Base-by-base conservation (phyloP, 2,113 vertebrate species). In the Bos javanicus region DNA sequence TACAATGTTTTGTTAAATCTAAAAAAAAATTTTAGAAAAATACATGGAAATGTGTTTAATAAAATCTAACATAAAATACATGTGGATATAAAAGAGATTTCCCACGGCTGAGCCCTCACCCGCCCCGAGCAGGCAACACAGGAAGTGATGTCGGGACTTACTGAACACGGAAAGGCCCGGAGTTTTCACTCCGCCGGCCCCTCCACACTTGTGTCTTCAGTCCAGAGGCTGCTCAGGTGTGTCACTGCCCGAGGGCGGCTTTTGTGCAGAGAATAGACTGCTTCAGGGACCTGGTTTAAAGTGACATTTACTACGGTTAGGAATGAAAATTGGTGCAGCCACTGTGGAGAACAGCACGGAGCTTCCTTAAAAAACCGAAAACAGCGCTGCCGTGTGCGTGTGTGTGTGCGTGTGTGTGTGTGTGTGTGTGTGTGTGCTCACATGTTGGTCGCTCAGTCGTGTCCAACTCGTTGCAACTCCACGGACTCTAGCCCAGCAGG, bases 141-240 rank as follows among this genome's bases (percentile, higher is more conserved):
- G 9, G 78, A 33, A 12, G 46, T 30, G 7, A 6, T 2, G 2
- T 11, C 16, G 15, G 28, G 26, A 4, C 26, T 17, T 10, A 1
- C 26, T 19, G 26, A 16, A 6, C 28, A 2, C 0, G 0, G 28
- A 17, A 3, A 43, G 46, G 39, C 15, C 50, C 16, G 50, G 30
- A 2, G 15, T 2, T 11, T 9, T 14, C 23, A 3, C 14, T 16
- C 3, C 25, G 1, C n/a, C 3, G 0, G 25, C 25, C 82, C 1
- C 6, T 16, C 21, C 4, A 1, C 1, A 9, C 2, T 4, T 5
- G 0, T 17, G 2, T 9, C 16, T 13, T 6, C 62, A 1, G 4
- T 6, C 8, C 0, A 6, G 15, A 0, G 46, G 56, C 2, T 5
- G 28, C 48, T 3, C 2, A 0, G 26, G 7, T 39, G 28, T 11